Base-by-base conservation (phyloP, 2,113 vertebrate genomes). In the Tetraodon nigroviridis region DNA sequence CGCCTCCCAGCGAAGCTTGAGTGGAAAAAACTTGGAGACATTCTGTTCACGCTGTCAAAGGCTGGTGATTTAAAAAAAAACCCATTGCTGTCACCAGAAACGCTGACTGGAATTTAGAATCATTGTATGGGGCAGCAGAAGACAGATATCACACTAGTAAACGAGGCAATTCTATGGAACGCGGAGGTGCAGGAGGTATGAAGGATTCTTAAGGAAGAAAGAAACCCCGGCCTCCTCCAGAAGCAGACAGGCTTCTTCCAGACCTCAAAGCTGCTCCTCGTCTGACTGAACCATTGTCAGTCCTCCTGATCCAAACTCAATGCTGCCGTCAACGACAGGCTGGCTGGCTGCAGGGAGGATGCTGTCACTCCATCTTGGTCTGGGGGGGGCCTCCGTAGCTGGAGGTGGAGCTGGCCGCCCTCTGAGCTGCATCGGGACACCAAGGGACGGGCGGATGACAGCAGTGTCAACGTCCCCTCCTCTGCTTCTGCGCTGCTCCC, bases 351-450 rank as follows among this genome's bases (percentile, higher is more conserved):
- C 29, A 49, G 46, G 63, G 58, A 63, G 60, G 57, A 51, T 47
- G 60, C 72, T 76, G 75, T 75, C 69, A 70, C 65, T 70, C 57
- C 55, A 17, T n/a, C 5, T n/a, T 16, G 15, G 44, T 7, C 15
- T 13, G 13, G 44, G 44, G 14, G 14, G 44, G 44, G 44, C 8
- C 15, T 7, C n/a, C 51, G 63, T 60, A 55, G 68, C 70, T 13
- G 55, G 20, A 55, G 68, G 67, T 55, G 58, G 49, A 17, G 17
- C 61, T 76, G 76, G 77, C 75, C 80, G 58, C 74, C 70, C 71
- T 64, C 20, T 14, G 24, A 51, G 64, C 69, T 53, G 15, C 56
- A 21, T 40, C 15, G 42, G 76, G 75, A 69, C 64, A 60, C 47
- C 62, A 55, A 47, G 55, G 50, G 73, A 69, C 67, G 69, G 24